These are phyloP conservation scores for Ctenosaura bakeri DNA, from an alignment of 2,797 vertebrate genomes.

Conservation along the genomic window DNA sequence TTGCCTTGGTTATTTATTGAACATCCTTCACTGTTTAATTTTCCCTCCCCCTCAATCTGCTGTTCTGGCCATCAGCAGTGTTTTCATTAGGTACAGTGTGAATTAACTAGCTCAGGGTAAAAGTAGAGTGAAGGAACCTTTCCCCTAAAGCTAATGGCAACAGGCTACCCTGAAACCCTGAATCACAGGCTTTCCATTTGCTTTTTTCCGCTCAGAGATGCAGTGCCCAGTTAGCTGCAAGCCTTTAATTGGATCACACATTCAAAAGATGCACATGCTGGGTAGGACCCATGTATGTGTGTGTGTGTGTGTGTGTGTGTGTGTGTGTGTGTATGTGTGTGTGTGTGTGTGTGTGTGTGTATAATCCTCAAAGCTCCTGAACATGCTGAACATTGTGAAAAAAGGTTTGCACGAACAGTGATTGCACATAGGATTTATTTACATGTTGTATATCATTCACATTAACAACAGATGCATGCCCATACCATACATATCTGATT, in stretches of 20 bases:
- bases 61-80: constrained; percentile 18
- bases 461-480: neutral
- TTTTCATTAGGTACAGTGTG: constrained; percentile 7
- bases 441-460: neutral
- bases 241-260: neutral
- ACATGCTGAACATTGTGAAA: neutral
- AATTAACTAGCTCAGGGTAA: neutral
- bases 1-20: constrained; percentile 58
- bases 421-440: neutral
- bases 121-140: neutral
- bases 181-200: fast-evolving
- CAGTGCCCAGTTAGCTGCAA: neutral
- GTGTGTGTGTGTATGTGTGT: too few relatives aligned
- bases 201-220: neutral
- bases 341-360: too few relatives aligned
- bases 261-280: neutral
- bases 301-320: too few relatives aligned
- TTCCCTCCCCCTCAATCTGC: neutral
- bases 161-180: neutral
- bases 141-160: neutral
- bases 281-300: too few relatives aligned
- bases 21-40: constrained; percentile 37
- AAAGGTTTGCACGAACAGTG: neutral
- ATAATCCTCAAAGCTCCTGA: neutral
- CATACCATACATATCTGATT: neutral